phyloP scores from a whole-genome alignment of 2,797 vertebrate species.

The Iguana delicatissima region DNA sequence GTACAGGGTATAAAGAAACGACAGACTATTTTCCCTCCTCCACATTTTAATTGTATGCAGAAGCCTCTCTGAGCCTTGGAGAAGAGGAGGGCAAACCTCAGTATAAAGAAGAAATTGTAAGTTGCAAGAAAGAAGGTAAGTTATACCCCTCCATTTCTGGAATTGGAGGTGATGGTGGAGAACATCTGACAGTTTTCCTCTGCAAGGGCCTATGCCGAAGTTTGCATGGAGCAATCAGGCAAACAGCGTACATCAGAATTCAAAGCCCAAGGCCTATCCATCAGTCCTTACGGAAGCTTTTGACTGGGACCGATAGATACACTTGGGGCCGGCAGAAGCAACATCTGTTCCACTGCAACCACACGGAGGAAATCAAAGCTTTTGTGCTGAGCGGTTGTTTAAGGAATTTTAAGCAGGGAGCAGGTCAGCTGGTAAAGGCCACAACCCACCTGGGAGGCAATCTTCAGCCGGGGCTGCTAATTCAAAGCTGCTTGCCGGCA shows the following conservation, averaged over 20 bases:
- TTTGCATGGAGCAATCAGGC: neutral
- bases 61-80: too few species aligned
- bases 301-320: neutral
- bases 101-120: too few species aligned
- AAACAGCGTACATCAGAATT: constrained; percentile 1
- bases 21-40: too few species aligned
- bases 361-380: neutral
- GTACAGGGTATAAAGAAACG: too few species aligned
- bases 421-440: neutral
- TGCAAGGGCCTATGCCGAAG: neutral
- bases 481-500: neutral
- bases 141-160: neutral
- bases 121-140: neutral
- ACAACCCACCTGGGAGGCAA: constrained; percentile 8
- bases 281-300: neutral
- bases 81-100: too few species aligned
- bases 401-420: constrained; percentile 30
- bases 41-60: too few species aligned
- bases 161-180: neutral
- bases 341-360: constrained; percentile 13
- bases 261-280: neutral
- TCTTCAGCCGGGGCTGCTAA: neutral
- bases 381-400: constrained; percentile 11
- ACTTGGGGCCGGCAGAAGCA: neutral
- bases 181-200: neutral